Conservation (phyloP, 2,113 vertebrate species). For the Tor tambroides region DNA sequence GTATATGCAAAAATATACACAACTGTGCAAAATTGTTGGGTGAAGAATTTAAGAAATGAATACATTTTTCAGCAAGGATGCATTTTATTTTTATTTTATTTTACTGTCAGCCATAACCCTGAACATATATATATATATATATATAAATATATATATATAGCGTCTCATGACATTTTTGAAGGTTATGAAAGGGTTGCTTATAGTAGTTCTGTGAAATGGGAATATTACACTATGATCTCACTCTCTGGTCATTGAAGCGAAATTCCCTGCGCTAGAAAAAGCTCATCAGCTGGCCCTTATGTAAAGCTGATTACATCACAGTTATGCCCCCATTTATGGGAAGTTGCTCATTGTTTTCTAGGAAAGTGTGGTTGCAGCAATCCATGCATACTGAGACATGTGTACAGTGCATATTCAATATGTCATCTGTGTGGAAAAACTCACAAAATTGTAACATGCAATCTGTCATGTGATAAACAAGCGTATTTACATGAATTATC, state of each 20-base stretch:
- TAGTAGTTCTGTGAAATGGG: neutral
- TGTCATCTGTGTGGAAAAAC: neutral
- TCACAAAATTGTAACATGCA: neutral
- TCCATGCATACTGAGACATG: neutral
- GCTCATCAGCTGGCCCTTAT: constrained; percentile 68
- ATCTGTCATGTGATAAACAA: constrained; percentile 11
- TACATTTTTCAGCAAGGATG: too few species aligned
- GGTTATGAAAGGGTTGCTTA: neutral
- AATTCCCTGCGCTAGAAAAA: constrained; percentile 35
- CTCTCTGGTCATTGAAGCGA: constrained; percentile 8
- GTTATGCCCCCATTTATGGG: constrained; percentile 21
- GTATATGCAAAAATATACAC: too few species aligned
- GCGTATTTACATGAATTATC: neutral
- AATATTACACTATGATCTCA: constrained; percentile 36
- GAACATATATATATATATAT: neutral
- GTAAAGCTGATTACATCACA: constrained; percentile 72
- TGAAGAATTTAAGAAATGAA: too few species aligned
- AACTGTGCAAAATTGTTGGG: too few species aligned
- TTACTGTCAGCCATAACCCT: too few species aligned
- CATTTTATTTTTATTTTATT: too few species aligned
- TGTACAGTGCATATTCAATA: neutral
- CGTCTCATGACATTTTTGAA: neutral
- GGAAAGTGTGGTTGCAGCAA: neutral
- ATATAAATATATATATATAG: neutral
- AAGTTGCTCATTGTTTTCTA: constrained; percentile 31